Base-by-base conservation (phyloP, 2,888 invertebrate genomes). In the Nemotelus pantherinus region DNA sequence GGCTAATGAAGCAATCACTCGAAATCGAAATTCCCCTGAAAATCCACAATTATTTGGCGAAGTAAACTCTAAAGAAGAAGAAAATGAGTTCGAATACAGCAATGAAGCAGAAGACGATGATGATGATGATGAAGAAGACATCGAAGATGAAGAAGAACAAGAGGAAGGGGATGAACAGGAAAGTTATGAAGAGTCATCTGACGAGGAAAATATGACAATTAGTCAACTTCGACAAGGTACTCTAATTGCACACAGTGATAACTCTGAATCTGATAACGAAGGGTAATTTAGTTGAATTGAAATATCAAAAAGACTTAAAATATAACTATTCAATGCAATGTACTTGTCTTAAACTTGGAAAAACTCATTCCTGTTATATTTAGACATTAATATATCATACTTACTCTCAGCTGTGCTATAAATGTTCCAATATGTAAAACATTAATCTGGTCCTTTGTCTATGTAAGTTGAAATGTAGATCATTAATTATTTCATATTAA, bases 151-250 rank as follows among this genome's bases (percentile, higher is more conserved):
- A 1, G 72, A 80, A 4, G 79, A 76, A 44, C 78, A 80, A 3
- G 78, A 71, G 0, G 82, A 79, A 0, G 82, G 82, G 2, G 80
- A 81, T 0, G 81, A 76, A 39, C 74, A 79, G 5, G 78, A 79
- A 2, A 77, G 76, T 10, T 67, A 76, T 60, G 79, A 77, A 53
- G 78, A 79, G 58, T 77, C 79, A 25, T 76, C 78, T 50, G 72
- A 71, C 64, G 72, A 77, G 2, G 77, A 76, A 9, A 72, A 79
- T 45, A 77, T 77, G 79, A 44, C 41, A 4, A 39, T 3, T 3
- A 4, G 47, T 6, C 53, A 43, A 50, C 10, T 58, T 43, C 41
- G 4, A 60, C 25, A 60, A n/a, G 39, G 39, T 43, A 39, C 39
- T 7, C 53, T 50, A 55, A 70, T 4, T 39, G 39, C 6, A 2